Base-by-base conservation (phyloP, 2,797 vertebrate species). In the Acropternis orthonyx region DNA sequence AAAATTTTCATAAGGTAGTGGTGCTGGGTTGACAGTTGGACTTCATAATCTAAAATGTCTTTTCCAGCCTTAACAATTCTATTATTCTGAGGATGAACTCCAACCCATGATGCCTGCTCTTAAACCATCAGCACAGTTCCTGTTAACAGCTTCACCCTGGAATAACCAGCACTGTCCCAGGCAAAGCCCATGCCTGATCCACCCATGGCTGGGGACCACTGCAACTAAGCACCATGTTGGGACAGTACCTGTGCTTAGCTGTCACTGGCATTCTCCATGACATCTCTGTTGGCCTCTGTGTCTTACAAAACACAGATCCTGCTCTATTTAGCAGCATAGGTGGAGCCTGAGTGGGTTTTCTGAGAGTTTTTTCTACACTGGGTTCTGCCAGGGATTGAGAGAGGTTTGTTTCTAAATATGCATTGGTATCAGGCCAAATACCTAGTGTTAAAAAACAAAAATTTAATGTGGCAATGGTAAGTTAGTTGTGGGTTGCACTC, bases 21-120 rank as follows among this genome's bases (percentile, higher is more conserved):
- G 14, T 72, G 26, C 39, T 66, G 46, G 21, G 13, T 34, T 51
- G 43, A 63, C 7, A 36, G 26, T 1, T 72, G 21, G n/a, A 71
- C 44, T n/a, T 34, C 20, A 30, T 39, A 4, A 23, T 41, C 8
- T 36, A 32, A 59, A 59, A 37, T 0, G 0, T 14, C 7, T 34
- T 52, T 52, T 46, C 12, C 8, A 52, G 3, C 14, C 17, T 65
- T 32, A 71, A 46, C 0, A 2, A 36, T 39, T 66, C 39, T 52
- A 19, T 58, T 8, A 46, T 39, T 84, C n/a, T 59, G 52, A 59
- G 21, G 23, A 74, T 48, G 30, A 63, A 59, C 69, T 89, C 16
- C 19, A 95, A 37, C 5, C 20, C 56, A 24, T 12, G 20, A 54
- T 62, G 49, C 37, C 18, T 39, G 12, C 5, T 30, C 11, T 32